These are phyloP conservation scores for Upupa epops DNA, from an alignment of 2,113 vertebrate species.

Conservation along the genomic window DNA sequence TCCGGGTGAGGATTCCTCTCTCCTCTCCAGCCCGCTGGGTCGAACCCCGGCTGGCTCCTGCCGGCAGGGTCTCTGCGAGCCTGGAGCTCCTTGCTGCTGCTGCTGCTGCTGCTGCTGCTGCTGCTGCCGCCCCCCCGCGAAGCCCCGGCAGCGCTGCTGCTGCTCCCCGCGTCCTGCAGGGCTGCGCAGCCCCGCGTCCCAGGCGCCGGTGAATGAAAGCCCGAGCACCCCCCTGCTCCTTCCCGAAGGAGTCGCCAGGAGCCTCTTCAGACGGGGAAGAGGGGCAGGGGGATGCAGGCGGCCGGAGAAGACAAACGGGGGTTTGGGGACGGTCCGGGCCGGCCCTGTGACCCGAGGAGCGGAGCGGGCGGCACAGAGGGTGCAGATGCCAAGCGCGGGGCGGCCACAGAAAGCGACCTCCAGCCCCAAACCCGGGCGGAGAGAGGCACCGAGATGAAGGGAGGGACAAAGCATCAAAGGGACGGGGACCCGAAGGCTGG, in stretches of 20 bases:
- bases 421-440: constrained; percentile 34
- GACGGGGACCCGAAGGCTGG: constrained; percentile 63
- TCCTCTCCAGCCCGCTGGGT: background rate
- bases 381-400: constrained; percentile 41
- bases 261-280: constrained; percentile 55
- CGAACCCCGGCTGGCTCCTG: background rate
- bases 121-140: constrained; percentile 26
- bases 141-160: no score
- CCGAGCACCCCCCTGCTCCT: background rate
- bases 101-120: constrained; percentile 30
- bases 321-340: constrained; percentile 59
- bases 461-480: constrained; percentile 71
- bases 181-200: constrained; percentile 37
- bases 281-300: constrained; percentile 56
- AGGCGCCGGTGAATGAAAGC: constrained; percentile 57
- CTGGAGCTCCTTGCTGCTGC: background rate
- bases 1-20: background rate
- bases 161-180: constrained; percentile 35
- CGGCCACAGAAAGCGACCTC: background rate
- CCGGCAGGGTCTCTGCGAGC: background rate
- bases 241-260: constrained; percentile 34
- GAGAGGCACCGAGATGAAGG: constrained; percentile 69
- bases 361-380: constrained; percentile 63
- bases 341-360: constrained; percentile 53
- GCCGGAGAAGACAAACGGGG: constrained; percentile 52